Evolutionary conservation across 2,888 invertebrate genomes (phyloP), one percentile per base, ranked within the genome.

Genomic region (Andrena chrysosceles): DNA sequence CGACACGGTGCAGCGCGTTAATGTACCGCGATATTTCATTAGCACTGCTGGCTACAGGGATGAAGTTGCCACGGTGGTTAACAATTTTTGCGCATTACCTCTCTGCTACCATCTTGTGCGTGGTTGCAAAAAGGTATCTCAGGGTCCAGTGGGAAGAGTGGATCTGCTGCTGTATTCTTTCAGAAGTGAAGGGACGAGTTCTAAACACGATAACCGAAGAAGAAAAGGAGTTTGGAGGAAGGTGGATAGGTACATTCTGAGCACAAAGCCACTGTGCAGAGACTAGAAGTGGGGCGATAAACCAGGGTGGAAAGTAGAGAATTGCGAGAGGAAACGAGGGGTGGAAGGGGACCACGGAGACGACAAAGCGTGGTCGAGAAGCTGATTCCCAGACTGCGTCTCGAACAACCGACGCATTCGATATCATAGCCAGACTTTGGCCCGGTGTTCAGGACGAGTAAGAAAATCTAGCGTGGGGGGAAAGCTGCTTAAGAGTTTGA

Each of bases 21-120:
- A 87, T 83, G 85, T 86, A 86, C 72, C 85, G 82, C 79, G 87
- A 87, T 87, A 87, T 87, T 87, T 87, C 84, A 87, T 87, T 87
- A 87, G 76, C 67, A 29, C 42, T 20, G 42, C 80, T 35, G 52
- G 35, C 8, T 49, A 66, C 35, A 7, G 23, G 63, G 63, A 42
- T 33, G 49, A 71, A 60, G 42, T 49, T 31, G 33, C 33, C 33
- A 33, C 33, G 20, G 33, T 48, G 35, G 77, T 33, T 63, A 64
- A 52, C 16, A 54, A 74, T 79, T 80, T 77, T 86, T 80, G 71
- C 33, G 52, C 64, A 68, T 78, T 71, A 42, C 20, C 62, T 33
- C 16, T 10, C 20, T 20, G 16, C 5, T 48, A 54, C 56, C 68
- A 10, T 56, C 56, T 56, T 26, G 56, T 10, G 35, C n/a, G 16